Percentiles rank a stretch among this genome's conserved stretches.
These are phyloP conservation scores for Callipepla squamata DNA, from an alignment of 2,113 vertebrate species.

Conservation along the genomic window DNA sequence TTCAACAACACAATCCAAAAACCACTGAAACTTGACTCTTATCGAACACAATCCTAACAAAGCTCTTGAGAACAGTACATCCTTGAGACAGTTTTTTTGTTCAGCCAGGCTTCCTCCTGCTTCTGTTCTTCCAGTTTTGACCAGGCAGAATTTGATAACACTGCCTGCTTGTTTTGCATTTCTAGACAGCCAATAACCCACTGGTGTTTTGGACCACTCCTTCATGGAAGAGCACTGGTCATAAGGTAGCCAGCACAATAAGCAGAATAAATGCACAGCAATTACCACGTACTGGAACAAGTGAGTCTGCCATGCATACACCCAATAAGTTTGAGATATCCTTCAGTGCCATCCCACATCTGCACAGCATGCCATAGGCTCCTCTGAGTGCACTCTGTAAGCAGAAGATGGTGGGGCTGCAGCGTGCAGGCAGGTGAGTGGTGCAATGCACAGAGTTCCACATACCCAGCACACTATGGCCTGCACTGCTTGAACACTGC, in stretches of 20 bases:
- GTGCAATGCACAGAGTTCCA: not conserved
- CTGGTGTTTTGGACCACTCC: not conserved
- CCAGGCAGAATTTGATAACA: not conserved
- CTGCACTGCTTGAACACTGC: not conserved
- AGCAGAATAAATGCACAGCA: not conserved
- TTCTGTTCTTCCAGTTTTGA: not conserved
- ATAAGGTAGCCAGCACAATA: not conserved
- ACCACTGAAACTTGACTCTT: conserved; percentile 1
- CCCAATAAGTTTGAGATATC: not conserved
- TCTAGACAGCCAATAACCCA: not conserved
- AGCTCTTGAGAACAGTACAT: not conserved
- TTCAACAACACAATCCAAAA: conserved; percentile 9
- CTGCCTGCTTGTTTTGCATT: not conserved
- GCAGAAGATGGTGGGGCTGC: not conserved
- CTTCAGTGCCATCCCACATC: not conserved
- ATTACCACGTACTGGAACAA: not conserved
- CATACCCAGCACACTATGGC: not conserved
- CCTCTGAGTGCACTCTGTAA: not conserved
- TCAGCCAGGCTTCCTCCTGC: not conserved
- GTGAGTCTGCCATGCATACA: fast-evolving
- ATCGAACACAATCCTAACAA: not conserved
- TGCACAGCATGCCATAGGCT: not conserved
- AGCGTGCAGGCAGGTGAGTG: not conserved
- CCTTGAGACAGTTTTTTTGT: not conserved
- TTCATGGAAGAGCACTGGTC: not conserved